These are phyloP conservation scores for Sphinx pinastri DNA, from an alignment of 2,888 invertebrate genomes.

Conservation along the genomic window DNA sequence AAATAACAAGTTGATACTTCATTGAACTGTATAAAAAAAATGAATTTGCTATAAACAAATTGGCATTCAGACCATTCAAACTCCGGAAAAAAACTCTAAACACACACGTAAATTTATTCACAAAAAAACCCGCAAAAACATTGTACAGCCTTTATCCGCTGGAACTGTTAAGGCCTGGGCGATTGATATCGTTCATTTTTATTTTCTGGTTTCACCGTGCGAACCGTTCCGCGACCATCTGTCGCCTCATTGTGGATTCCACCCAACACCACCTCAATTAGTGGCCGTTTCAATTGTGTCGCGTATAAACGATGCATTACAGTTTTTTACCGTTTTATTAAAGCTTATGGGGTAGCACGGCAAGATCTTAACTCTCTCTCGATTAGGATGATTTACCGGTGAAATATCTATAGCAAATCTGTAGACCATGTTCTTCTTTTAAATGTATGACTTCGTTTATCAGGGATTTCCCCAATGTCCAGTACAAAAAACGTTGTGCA, in stretches of 20 bases:
- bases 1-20: too few relatives aligned
- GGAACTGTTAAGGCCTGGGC: constrained; percentile 9
- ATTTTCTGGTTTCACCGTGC: constrained; percentile 15
- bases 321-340: background rate
- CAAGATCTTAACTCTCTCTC: too few relatives aligned
- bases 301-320: background rate
- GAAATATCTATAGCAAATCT: too few relatives aligned
- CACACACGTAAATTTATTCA: constrained; percentile 3
- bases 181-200: constrained; percentile 1
- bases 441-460: too few relatives aligned
- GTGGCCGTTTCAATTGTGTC: constrained; percentile 6
- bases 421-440: too few relatives aligned
- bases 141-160: constrained; percentile 7
- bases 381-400: too few relatives aligned
- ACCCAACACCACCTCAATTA: constrained; percentile 6
- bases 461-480: too few relatives aligned
- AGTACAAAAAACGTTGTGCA: too few relatives aligned
- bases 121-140: constrained; percentile 10
- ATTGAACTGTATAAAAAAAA: too few relatives aligned
- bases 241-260: constrained; percentile 23
- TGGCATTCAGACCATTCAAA: too few relatives aligned
- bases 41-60: too few relatives aligned
- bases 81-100: background rate
- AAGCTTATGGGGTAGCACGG: too few relatives aligned
- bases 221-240: constrained; percentile 19